Percentiles rank a stretch among this genome's conserved stretches.
Evolutionary conservation across 2,113 vertebrate species (phyloP).

Genomic region (Ellobius talpinus): DNA sequence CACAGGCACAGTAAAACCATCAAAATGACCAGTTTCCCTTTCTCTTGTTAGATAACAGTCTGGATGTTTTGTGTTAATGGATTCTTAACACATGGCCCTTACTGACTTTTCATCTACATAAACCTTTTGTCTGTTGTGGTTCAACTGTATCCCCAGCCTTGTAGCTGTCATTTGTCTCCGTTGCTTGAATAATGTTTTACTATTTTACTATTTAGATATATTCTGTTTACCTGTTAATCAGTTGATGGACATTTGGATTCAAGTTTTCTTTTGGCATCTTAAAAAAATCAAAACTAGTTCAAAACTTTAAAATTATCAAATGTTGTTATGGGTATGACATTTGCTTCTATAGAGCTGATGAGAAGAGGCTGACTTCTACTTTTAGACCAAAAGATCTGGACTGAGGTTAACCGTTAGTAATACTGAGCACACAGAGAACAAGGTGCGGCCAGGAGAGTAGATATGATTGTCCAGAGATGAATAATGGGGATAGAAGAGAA

Average conservation of each 20-base stretch:
- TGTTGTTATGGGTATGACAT: neutral
- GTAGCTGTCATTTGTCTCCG: neutral
- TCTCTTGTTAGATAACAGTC: neutral
- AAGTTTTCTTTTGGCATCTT: slow-evolving; percentile 14
- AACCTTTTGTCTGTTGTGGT: neutral
- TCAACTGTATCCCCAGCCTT: neutral
- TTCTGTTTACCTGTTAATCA: neutral
- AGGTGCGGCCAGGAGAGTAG: neutral
- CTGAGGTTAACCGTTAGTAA: neutral
- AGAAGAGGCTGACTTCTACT: neutral
- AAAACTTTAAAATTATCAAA: slow-evolving; percentile 40
- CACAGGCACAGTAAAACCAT: neutral
- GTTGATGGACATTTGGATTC: neutral
- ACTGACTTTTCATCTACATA: too few relatives aligned
- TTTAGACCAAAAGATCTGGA: neutral
- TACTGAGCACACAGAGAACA: neutral
- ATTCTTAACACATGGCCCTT: neutral
- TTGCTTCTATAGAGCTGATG: neutral
- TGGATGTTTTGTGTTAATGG: neutral
- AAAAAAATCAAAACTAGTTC: slow-evolving; percentile 1
- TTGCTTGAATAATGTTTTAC: neutral
- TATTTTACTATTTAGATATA: neutral
- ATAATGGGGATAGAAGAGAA: neutral
- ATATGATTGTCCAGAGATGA: neutral
- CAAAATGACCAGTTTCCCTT: neutral